A percentile compares a stretch with the other conserved stretches of the same genome.
These are phyloP conservation scores for Brenthis hecate DNA, from an alignment of 2,888 invertebrate species.

Conservation along the genomic window DNA sequence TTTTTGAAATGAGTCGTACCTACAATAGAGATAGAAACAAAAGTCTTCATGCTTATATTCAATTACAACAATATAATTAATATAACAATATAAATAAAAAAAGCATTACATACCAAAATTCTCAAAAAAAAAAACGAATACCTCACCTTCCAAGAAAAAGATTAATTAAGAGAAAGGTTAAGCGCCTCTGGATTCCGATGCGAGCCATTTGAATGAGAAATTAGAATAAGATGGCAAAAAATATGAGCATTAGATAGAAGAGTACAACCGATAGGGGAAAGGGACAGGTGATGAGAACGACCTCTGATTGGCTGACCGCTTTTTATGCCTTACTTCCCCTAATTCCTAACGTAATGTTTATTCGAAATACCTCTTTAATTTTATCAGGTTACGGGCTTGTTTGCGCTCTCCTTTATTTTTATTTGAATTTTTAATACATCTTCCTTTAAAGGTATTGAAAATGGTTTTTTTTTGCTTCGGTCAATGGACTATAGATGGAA, in stretches of 20 bases:
- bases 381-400: conserved; percentile 70
- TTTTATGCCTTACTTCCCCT: conserved; percentile 82
- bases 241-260: conserved; percentile 79
- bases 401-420: conserved; percentile 50
- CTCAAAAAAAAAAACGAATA: conserved; percentile 21
- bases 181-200: conserved; percentile 72
- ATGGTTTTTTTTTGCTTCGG: conserved; percentile 52
- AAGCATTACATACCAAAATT: neutral
- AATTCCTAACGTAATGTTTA: conserved; percentile 78
- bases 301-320: conserved; percentile 76
- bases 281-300: conserved; percentile 56
- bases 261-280: conserved; percentile 56
- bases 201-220: conserved; percentile 75
- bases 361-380: conserved; percentile 77
- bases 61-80: conserved; percentile 40
- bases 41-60: conserved; percentile 12
- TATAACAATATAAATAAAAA: neutral
- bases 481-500: conserved; percentile 48
- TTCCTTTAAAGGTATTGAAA: conserved; percentile 63
- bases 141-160: conserved; percentile 39
- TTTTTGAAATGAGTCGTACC: no score
- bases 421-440: conserved; percentile 75
- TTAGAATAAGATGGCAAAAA: conserved; percentile 81
- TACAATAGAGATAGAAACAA: no score
- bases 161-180: conserved; percentile 66